Evolutionary conservation across 2,113 vertebrate genomes (phyloP), one percentile per base, ranked within the genome.

Genomic region (Suricata suricatta): DNA sequence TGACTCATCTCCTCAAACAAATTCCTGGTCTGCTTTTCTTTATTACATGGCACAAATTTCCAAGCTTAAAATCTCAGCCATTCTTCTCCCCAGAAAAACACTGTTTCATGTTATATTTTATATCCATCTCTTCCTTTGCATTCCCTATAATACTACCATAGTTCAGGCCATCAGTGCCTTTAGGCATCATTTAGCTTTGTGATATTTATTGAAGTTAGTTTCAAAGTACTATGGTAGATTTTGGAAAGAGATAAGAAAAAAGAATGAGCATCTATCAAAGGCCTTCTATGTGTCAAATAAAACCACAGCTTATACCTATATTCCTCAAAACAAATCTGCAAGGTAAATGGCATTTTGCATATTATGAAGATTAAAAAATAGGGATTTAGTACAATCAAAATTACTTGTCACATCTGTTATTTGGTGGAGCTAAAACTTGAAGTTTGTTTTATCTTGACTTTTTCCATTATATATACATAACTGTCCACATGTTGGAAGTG

Each of bases 291-390:
- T 72, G 21, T 88, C 38, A 93, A 96, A 89, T 33, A 88, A 93
- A 29, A 44, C 68, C 38, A 82, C 12, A 89, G n/a, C 54, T 69
- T 69, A 76, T 11, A 12, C 9, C 29, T 88, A 79, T 92, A 52
- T 21, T 72, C n/a, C n/a, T 88, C 77, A 93, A 95, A 72, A 83
- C 33, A 90, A 93, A 79, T 84, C 11, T 90, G 25, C 15, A 54
- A 33, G 6, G 17, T 52, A 90, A 69, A 13, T 85, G n/a, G 66
- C 27, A 74, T 83, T 96, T 80, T 33, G 31, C 21, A 81, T 31
- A 77, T 95, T 95, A n/a, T 72, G 60, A 93, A 94, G 60, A 60
- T 95, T 60, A 69, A 68, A 74, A 90, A 97, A 96, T 31, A 82
- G 16, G 85, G 31, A 90, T 41, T 68, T 76, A 76, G 57, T 66